These are phyloP conservation scores for Phaethornis superciliosus DNA, from an alignment of 2,113 vertebrate species.

Conservation along the genomic window DNA sequence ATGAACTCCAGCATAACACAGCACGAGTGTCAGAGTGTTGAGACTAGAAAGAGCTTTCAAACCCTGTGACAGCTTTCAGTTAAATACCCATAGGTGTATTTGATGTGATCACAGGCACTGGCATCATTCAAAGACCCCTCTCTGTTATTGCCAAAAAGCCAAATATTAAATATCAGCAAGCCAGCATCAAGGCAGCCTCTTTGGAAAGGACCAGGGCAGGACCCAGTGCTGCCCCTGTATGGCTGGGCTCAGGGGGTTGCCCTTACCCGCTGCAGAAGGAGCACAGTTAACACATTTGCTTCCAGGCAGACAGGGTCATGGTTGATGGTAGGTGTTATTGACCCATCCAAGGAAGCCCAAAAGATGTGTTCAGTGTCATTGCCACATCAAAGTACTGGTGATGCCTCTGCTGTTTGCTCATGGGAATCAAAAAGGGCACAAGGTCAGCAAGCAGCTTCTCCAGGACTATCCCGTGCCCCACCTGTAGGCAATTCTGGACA, in stretches of 20 bases:
- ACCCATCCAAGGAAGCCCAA: neutral
- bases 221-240: accelerated
- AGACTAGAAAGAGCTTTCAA: neutral
- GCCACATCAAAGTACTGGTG: neutral
- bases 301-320: neutral
- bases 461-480: neutral
- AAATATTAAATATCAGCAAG: neutral
- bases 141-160: accelerated
- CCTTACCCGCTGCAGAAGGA: neutral
- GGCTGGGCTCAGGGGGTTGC: accelerated
- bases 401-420: neutral
- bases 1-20: neutral
- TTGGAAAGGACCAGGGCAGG: neutral
- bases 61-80: neutral
- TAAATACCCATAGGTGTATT: accelerated
- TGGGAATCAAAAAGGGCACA: neutral
- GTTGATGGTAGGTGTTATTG: neutral
- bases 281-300: accelerated
- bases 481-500: neutral
- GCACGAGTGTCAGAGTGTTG: neutral
- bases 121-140: accelerated
- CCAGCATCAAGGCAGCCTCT: neutral
- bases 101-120: accelerated
- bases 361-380: neutral
- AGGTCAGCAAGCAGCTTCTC: neutral